phyloP scores from a whole-genome alignment of 2,888 invertebrate species.

The Hermodice carunculata region DNA sequence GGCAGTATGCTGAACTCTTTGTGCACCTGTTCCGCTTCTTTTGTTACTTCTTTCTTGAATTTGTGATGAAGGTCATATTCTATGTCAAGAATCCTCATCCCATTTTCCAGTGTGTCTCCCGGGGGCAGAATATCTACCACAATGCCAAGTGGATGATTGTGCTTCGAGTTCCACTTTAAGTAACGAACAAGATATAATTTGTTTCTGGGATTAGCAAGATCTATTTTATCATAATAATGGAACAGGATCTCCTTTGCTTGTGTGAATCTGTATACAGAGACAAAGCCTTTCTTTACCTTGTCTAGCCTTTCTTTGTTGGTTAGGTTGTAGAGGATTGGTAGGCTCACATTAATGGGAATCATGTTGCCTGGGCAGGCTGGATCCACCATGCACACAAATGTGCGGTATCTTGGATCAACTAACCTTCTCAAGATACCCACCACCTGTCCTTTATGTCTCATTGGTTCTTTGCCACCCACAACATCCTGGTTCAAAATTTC shows the following conservation, averaged over 20 bases:
- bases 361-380: background rate
- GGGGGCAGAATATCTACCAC: conserved; percentile 51
- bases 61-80: conserved; percentile 46
- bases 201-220: conserved; percentile 32
- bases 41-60: conserved; percentile 27
- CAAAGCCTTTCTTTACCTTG: background rate
- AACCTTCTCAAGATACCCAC: conserved; percentile 50
- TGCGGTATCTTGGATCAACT: conserved; percentile 40
- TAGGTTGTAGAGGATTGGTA: conserved; percentile 5
- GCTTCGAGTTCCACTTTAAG: conserved; percentile 51
- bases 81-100: conserved; percentile 47
- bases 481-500: background rate
- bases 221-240: conserved; percentile 29
- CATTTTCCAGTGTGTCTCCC: conserved; percentile 37
- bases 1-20: conserved; percentile 40
- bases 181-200: conserved; percentile 56
- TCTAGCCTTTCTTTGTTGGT: background rate
- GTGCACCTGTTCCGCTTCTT: conserved; percentile 42
- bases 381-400: conserved; percentile 49
- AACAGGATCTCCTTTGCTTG: background rate
- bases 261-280: background rate
- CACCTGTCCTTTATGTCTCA: conserved; percentile 39
- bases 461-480: background rate
- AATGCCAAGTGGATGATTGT: conserved; percentile 49
- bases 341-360: conserved; percentile 1